Evolutionary conservation across 2,888 invertebrate genomes (phyloP), one percentile per base, ranked within the genome.

Genomic region (Athalia circularis): DNA sequence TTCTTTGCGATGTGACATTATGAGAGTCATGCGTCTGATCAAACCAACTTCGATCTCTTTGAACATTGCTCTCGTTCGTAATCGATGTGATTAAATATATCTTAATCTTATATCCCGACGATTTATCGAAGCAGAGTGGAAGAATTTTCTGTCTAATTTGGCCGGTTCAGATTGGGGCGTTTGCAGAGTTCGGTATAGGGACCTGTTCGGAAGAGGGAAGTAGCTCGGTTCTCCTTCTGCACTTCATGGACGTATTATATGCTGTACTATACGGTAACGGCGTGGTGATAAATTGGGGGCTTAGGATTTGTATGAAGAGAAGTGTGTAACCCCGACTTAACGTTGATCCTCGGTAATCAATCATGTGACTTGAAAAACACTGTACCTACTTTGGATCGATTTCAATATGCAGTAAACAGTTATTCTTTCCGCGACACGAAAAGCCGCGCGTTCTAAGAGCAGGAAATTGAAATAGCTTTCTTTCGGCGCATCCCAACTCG

Each of bases 261-360:
- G 6, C 48, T 13, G 61, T 13, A 61, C 4, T 15, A 7, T 43
- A 62, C 75, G 75, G 75, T 75, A 75, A 75, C 75, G 62, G 80
- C 77, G 67, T 82, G 82, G 87, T 89, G 89, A 90, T 90, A 90
- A 89, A 90, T 90, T 88, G 84, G 83, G 82, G 85, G 86, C 82
- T 86, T 85, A 85, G 85, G 87, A 86, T 84, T 88, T 87, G 87
- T 89, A 89, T 88, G 87, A 88, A 88, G 85, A 87, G 86, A 87
- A 89, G 89, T 88, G 88, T 89, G 89, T 89, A 89, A 88, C 89
- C 85, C 87, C 76, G 86, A 87, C 87, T 90, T 85, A 88, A 86
- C 84, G 83, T 84, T 88, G 86, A 86, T 89, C 83, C 87, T 83
- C 64, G 67, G 84, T 84, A 86, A 90, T 90, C 89, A 87, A 90